A percentile compares a stretch with the other conserved stretches of the same genome.
phyloP scores from a whole-genome alignment of 1,140 invertebrate genomes.

The Drosophila albomicans region DNA sequence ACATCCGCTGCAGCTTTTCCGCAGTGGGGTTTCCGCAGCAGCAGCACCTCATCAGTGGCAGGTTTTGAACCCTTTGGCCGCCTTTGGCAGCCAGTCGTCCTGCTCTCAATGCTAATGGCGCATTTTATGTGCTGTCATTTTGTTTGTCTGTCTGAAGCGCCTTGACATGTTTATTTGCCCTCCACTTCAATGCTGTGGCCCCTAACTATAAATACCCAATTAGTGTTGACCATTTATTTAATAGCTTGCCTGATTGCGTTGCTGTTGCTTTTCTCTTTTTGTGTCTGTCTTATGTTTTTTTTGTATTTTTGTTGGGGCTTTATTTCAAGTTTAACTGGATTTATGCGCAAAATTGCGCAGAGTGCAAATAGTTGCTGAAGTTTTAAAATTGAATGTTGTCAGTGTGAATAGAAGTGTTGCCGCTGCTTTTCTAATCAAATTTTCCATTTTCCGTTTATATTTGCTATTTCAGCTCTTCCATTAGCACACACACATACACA shows the following conservation, averaged over 20 bases:
- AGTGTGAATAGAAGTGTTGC: conserved; percentile 54
- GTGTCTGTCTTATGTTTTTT: too few species aligned
- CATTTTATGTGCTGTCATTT: conserved; percentile 74
- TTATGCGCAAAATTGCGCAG: conserved; percentile 12
- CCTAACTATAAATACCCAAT: conserved; percentile 73
- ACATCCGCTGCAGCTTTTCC: conserved; percentile 80
- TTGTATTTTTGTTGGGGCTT: not conserved
- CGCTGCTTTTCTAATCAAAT: conserved; percentile 69
- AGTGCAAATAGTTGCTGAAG: conserved; percentile 20
- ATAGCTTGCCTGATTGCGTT: conserved; percentile 66
- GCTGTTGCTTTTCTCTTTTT: conserved; percentile 5
- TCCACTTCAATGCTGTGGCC: conserved; percentile 32
- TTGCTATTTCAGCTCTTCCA: conserved; percentile 61
- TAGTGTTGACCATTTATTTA: conserved; percentile 75
- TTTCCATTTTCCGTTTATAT: conserved; percentile 57
- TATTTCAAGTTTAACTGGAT: conserved; percentile 24
- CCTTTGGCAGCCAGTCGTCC: not conserved
- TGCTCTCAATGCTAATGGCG: conserved; percentile 72
- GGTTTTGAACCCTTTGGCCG: conserved; percentile 52
- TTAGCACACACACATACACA: conserved; percentile 19
- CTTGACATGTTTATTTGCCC: conserved; percentile 67
- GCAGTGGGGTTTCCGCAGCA: conserved; percentile 58
- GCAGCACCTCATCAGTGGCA: conserved; percentile 13
- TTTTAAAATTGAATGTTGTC: conserved; percentile 42
- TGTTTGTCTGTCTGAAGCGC: conserved; percentile 67